Evolutionary conservation across 2,888 invertebrate genomes (phyloP).

Genomic region (Cosmia trapezina): DNA sequence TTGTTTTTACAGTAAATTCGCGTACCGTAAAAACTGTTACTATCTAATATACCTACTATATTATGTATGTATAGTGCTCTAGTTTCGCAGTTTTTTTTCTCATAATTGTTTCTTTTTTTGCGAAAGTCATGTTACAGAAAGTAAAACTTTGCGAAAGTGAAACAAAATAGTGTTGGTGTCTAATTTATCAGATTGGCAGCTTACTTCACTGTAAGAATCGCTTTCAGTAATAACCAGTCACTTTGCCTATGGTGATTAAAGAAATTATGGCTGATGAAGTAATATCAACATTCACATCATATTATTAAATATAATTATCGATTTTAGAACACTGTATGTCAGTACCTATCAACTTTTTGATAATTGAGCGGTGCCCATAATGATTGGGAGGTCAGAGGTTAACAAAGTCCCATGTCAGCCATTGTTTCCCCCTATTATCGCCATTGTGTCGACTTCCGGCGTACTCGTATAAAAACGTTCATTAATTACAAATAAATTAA

Average conservation of each 20-base stretch:
- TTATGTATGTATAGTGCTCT: conserved; percentile 31
- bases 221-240: neutral
- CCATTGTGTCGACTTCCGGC: conserved; percentile 74
- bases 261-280: neutral
- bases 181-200: conserved; percentile 12
- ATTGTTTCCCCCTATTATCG: conserved; percentile 64
- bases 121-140: conserved; percentile 49
- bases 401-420: conserved; percentile 70
- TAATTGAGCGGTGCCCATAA: conserved; percentile 70
- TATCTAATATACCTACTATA: neutral
- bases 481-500: conserved; percentile 69
- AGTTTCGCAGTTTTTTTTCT: conserved; percentile 47
- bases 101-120: conserved; percentile 54
- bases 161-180: conserved; percentile 13
- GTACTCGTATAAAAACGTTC: conserved; percentile 56
- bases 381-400: conserved; percentile 72
- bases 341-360: conserved; percentile 44
- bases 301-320: neutral
- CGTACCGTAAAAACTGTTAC: conserved; percentile 30
- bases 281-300: neutral
- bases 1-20: conserved; percentile 19
- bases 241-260: no score
- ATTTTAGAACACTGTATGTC: neutral
- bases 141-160: conserved; percentile 51
- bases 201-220: neutral